Percentiles rank a stretch among this genome's conserved stretches.
phyloP scores from a whole-genome alignment of 1,140 invertebrate genomes.

The Alviniconcha marisindica region DNA sequence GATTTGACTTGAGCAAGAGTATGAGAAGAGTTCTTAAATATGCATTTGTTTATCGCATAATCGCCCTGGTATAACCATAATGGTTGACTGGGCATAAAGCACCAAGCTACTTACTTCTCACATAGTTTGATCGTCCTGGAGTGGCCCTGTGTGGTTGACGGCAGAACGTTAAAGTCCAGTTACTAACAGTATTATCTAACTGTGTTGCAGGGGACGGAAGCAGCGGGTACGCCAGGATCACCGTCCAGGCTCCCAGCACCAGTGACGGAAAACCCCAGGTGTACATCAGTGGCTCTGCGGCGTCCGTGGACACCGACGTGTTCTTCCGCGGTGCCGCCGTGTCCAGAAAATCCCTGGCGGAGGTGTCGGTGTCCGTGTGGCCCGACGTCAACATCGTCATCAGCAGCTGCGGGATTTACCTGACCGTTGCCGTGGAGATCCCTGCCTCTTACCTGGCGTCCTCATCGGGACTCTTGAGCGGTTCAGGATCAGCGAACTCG shows the following conservation, averaged over 20 bases:
- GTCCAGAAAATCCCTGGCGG: conserved; percentile 35
- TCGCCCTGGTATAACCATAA: too few species aligned
- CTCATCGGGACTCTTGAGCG: conserved; percentile 49
- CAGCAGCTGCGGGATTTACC: conserved; percentile 42
- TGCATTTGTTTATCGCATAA: too few species aligned
- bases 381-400: conserved; percentile 36
- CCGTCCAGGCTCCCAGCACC: conserved; percentile 37
- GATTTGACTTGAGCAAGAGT: too few species aligned
- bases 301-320: conserved; percentile 41
- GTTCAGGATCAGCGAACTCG: conserved; percentile 26
- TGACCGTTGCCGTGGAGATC: conserved; percentile 40
- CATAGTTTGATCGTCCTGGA: too few species aligned
- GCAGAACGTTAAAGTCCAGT: too few species aligned
- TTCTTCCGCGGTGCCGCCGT: conserved; percentile 51
- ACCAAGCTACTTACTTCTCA: too few species aligned
- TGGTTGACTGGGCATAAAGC: too few species aligned
- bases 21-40: too few species aligned
- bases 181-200: too few species aligned
- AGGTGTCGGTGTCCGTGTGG: conserved; percentile 40
- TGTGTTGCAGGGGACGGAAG: conserved; percentile 39
- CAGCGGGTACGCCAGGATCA: conserved; percentile 47
- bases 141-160: too few species aligned
- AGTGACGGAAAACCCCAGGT: conserved; percentile 40
- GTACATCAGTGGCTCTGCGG: conserved; percentile 35
- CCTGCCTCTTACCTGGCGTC: conserved; percentile 8